A percentile compares a stretch with the other conserved stretches of the same genome.
These are phyloP conservation scores for Rhamphomyia laevipes DNA, from an alignment of 2,888 invertebrate species.

Conservation along the genomic window DNA sequence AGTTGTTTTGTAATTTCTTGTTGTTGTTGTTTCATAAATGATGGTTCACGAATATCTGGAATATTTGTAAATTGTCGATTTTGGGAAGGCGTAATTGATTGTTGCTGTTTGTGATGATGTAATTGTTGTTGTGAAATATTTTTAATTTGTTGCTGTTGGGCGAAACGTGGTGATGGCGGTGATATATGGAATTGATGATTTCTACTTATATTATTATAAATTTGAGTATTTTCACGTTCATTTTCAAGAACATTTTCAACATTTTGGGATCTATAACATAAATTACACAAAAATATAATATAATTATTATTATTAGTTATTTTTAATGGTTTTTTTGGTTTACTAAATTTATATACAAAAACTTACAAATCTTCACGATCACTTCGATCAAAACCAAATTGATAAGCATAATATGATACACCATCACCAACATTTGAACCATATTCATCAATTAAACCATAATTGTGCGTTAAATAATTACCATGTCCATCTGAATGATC, in stretches of 20 bases:
- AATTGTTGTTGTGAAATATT: not conserved
- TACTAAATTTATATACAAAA: too few species aligned
- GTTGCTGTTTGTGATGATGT: slow-evolving; percentile 6
- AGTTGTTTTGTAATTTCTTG: slow-evolving; percentile 9
- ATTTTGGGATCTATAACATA: slow-evolving; percentile 35
- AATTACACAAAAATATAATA: not conserved
- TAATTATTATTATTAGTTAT: too few species aligned
- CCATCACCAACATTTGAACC: slow-evolving; percentile 40
- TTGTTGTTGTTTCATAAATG: not conserved
- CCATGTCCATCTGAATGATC: slow-evolving; percentile 55
- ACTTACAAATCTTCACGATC: slow-evolving; percentile 39
- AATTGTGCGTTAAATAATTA: slow-evolving; percentile 50
- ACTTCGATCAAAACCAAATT: slow-evolving; percentile 46
- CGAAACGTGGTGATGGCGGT: not conserved
- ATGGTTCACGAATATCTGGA: slow-evolving; percentile 12
- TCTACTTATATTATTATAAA: slow-evolving; percentile 1
- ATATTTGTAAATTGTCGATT: slow-evolving; percentile 9
- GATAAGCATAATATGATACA: slow-evolving; percentile 49
- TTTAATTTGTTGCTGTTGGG: slow-evolving; percentile 8
- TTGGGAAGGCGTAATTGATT: slow-evolving; percentile 9
- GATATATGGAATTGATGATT: not conserved
- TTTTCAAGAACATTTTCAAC: slow-evolving; percentile 36
- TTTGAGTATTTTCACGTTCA: slow-evolving; percentile 17
- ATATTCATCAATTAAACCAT: slow-evolving; percentile 36
- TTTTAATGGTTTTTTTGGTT: too few species aligned